Evolutionary conservation across 2,113 vertebrate genomes (phyloP).

Genomic region (Quiscalus mexicanus): DNA sequence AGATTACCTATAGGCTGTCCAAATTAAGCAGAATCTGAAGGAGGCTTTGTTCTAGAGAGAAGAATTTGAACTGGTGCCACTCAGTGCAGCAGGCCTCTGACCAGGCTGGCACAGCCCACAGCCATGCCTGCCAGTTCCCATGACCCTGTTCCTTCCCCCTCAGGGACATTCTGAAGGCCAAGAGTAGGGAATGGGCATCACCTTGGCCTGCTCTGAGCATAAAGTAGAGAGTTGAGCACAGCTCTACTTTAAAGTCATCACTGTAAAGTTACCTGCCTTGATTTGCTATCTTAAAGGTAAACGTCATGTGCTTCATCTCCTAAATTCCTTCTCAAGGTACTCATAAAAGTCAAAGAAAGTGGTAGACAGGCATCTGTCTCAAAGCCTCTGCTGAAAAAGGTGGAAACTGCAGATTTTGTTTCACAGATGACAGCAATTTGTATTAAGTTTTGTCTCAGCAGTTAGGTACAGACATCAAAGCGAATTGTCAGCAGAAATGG

Average conservation of each 20-base stretch:
- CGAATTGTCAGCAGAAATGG: neutral
- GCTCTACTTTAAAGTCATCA: neutral
- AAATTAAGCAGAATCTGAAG: neutral
- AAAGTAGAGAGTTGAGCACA: neutral
- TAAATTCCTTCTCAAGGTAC: neutral
- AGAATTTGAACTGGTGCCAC: neutral
- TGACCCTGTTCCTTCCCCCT: neutral
- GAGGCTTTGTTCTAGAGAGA: neutral
- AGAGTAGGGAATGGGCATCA: neutral
- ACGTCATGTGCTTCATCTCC: neutral
- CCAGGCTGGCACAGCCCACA: neutral
- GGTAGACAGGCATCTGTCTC: neutral
- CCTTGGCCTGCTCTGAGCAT: neutral
- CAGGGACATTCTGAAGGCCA: neutral
- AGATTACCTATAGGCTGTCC: neutral
- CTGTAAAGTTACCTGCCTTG: neutral
- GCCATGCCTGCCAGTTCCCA: rapidly evolving
- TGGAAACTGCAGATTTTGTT: neutral
- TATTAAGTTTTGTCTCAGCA: neutral
- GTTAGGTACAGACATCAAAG: neutral
- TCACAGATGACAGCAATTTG: neutral
- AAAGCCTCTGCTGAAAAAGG: neutral
- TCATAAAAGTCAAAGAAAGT: neutral
- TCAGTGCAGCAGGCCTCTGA: neutral
- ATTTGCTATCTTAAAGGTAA: neutral